These are phyloP conservation scores for Manis crassicaudata DNA, from an alignment of 2,797 vertebrate species.

Conservation along the genomic window DNA sequence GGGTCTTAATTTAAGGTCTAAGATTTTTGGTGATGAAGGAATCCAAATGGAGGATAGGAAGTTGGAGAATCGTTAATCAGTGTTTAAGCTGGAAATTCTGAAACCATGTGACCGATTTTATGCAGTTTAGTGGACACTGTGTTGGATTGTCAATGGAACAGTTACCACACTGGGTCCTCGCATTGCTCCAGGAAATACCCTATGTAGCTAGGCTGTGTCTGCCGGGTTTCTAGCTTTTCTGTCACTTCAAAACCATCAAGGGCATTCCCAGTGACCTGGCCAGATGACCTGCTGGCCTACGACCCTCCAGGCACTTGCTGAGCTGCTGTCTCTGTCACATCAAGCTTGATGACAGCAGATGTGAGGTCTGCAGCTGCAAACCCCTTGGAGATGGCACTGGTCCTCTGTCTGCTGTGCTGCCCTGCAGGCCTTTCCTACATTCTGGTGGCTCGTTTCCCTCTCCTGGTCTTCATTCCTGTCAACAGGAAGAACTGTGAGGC, in stretches of 20 bases:
- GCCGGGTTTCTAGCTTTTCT: background rate
- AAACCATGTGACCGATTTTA: background rate
- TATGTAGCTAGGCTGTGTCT: background rate
- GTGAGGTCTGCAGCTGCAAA: background rate
- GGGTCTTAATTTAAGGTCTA: conserved; percentile 2
- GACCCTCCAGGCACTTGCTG: background rate
- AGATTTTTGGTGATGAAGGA: background rate
- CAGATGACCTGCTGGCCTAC: background rate
- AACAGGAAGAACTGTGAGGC: background rate
- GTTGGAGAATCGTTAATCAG: background rate
- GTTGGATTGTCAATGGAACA: background rate
- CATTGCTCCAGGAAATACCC: background rate
- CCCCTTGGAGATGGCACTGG: background rate
- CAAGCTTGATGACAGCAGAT: background rate
- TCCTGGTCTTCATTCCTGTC: background rate
- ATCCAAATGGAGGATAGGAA: background rate
- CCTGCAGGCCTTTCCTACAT: background rate
- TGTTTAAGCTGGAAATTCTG: conserved; percentile 13
- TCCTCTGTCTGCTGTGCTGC: background rate
- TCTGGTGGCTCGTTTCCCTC: background rate
- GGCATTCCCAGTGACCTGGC: background rate
- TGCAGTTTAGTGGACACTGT: background rate
- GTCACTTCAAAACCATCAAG: conserved; percentile 6
- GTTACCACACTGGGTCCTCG: background rate
- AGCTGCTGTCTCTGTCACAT: background rate